Evolutionary conservation across 2,888 invertebrate species (phyloP).

Genomic region (Sinopyrophorus schimmeli): DNA sequence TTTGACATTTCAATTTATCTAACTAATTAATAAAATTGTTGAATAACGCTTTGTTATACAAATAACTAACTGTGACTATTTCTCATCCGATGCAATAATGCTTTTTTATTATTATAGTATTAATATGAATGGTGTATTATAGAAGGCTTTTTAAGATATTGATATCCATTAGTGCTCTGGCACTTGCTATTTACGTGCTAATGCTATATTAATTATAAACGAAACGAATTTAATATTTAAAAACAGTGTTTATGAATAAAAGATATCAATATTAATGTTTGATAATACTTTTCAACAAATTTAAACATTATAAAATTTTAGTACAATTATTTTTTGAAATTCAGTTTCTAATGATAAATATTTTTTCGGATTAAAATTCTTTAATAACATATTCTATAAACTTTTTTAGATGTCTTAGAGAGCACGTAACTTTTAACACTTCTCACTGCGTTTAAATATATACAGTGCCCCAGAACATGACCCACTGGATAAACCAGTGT

Average conservation of each 20-base stretch:
- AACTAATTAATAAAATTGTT: no score
- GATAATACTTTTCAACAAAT: slow-evolving; percentile 31
- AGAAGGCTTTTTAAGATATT: slow-evolving; percentile 32
- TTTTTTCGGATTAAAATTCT: slow-evolving; percentile 31
- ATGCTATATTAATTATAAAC: slow-evolving; percentile 15
- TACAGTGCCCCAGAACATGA: no score
- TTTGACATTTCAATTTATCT: no score
- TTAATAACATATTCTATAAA: slow-evolving; percentile 27
- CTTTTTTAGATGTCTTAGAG: slow-evolving; percentile 23
- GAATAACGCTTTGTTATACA: no score
- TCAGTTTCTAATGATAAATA: slow-evolving; percentile 33
- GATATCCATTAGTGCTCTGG: slow-evolving; percentile 24
- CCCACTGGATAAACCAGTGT: no score
- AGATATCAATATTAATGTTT: slow-evolving; percentile 25
- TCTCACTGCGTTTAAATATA: slow-evolving; percentile 23
- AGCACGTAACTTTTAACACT: slow-evolving; percentile 24
- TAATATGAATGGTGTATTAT: slow-evolving; percentile 34
- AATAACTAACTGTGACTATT: slow-evolving; percentile 12
- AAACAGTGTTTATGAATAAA: slow-evolving; percentile 11
- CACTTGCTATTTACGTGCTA: slow-evolving; percentile 22
- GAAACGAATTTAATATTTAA: slow-evolving; percentile 9
- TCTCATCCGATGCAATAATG: slow-evolving; percentile 34
- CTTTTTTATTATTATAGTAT: slow-evolving; percentile 21
- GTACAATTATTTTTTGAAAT: slow-evolving; percentile 42
- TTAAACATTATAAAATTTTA: slow-evolving; percentile 41